Base-by-base conservation (phyloP, 2,888 invertebrate species). In the Crematogaster levior region DNA sequence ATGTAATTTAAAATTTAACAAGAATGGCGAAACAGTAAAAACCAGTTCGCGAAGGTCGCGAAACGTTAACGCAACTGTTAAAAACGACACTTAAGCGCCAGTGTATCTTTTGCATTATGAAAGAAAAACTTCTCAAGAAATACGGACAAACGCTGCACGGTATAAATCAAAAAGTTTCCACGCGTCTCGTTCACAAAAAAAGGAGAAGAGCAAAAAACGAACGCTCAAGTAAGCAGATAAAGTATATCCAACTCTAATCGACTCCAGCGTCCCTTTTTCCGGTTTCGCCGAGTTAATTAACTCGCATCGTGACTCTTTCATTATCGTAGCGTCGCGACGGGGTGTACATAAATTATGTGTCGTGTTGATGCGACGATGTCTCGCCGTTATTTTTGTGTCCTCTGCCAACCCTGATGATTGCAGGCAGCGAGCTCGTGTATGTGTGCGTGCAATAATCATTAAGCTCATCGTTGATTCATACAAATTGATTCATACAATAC, bases 341-440 rank as follows among this genome's bases (percentile, higher is more conserved):
- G 58, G 82, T 83, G 83, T 86, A 83, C 87, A 90, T 90, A 89
- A 87, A 90, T 90, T 88, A 89, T 85, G 82, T 82, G 86, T 84
- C 87, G 81, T 85, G 85, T 81, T 74, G 65, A 34, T 43, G 72
- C 84, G 75, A 88, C 89, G 81, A 84, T 85, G 85, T 84, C 37
- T 48, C 70, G 61, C 56, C 56, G 65, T 80, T 56, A 88, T 88
- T 86, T 89, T 89, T 89, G 63, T 70, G 75, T 48, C 58, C 53
- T 51, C 61, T 21, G 61, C 37, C 77, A 58, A 74, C 68, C 43
- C 53, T 77, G 73, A 61, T 79, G 21, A 24, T 46, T 56, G 24
- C 37, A 18, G 46, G 15, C 24, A 24, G 21, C 60, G 34, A 61
- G 61, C 21, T 21, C 37, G 43, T 65, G 34, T 21, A n/a, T 15